Percentiles rank a stretch among this genome's conserved stretches.
Evolutionary conservation across 2,888 invertebrate genomes (phyloP).

Genomic region (Pristionchus arcanus): DNA sequence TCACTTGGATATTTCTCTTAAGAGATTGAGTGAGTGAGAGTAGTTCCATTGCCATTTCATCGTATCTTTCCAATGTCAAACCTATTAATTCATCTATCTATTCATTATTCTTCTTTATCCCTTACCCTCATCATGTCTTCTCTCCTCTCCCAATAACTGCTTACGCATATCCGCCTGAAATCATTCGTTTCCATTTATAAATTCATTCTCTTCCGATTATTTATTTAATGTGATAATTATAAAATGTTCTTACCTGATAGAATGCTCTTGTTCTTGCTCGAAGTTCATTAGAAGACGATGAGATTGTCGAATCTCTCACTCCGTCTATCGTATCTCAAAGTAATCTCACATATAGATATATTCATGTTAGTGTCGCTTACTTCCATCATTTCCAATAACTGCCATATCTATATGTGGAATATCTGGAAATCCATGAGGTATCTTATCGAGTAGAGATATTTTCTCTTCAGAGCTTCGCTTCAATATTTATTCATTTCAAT

Average conservation of each 20-base stretch:
- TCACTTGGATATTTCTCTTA: slow-evolving; percentile 92
- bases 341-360: not conserved
- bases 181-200: not conserved
- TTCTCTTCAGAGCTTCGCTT: slow-evolving; percentile 61
- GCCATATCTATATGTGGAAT: slow-evolving; percentile 50
- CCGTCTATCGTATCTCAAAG: not conserved
- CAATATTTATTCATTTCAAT: not conserved
- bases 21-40: slow-evolving; percentile 90
- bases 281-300: slow-evolving; percentile 60
- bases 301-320: not conserved
- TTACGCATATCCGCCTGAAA: slow-evolving; percentile 69
- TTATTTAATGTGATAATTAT: not conserved
- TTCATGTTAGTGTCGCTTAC: not conserved
- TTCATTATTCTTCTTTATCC: not conserved
- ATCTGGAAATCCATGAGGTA: slow-evolving; percentile 59
- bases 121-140: slow-evolving; percentile 48
- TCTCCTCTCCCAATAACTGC: slow-evolving; percentile 65
- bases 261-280: slow-evolving; percentile 63
- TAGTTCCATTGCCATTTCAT: slow-evolving; percentile 95
- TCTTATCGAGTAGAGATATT: slow-evolving; percentile 54
- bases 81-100: not conserved
- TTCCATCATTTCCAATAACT: slow-evolving; percentile 9
- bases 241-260: slow-evolving; percentile 53
- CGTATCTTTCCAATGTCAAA: slow-evolving; percentile 86
- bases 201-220: not conserved